A percentile compares a stretch with the other conserved stretches of the same genome.
phyloP scores from a whole-genome alignment of 2,113 vertebrate species.

The Hippocampus abdominalis region DNA sequence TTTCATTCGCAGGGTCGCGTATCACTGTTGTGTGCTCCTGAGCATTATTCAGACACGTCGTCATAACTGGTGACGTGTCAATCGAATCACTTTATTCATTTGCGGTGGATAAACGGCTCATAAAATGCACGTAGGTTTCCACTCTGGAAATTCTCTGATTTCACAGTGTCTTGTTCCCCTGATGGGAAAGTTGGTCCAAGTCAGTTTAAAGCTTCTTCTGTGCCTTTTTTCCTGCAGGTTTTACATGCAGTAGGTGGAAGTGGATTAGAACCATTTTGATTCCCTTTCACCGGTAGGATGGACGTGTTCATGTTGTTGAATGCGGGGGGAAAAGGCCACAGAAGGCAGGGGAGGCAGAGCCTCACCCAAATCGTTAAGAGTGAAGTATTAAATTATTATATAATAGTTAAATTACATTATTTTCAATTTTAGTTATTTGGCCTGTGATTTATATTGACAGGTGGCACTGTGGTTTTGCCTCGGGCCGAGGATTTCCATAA shows the following conservation, averaged over 20 bases:
- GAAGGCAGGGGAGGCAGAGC: background rate
- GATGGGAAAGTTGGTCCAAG: conserved; percentile 44
- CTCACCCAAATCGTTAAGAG: too few relatives aligned
- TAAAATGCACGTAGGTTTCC: background rate
- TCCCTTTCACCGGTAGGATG: conserved; percentile 4
- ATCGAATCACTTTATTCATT: background rate
- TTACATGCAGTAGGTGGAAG: conserved; percentile 14
- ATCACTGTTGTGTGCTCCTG: background rate
- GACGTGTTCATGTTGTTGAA: background rate
- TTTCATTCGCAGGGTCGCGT: background rate
- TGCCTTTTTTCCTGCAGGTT: background rate
- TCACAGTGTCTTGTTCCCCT: conserved; percentile 24
- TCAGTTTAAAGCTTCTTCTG: conserved; percentile 14
- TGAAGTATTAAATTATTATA: too few relatives aligned
- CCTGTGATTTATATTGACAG: too few relatives aligned
- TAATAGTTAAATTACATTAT: background rate
- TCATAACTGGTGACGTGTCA: background rate
- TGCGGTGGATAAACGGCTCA: background rate
- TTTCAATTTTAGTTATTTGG: background rate
- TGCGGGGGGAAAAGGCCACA: too few relatives aligned
- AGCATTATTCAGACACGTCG: conserved; percentile 30
- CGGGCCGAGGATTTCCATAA: too few relatives aligned
- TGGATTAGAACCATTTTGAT: conserved; percentile 20
- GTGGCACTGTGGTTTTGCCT: too few relatives aligned
- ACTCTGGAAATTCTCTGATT: conserved; percentile 16